phyloP scores from a whole-genome alignment of 2,888 invertebrate species.

The Drosophila atripex region DNA sequence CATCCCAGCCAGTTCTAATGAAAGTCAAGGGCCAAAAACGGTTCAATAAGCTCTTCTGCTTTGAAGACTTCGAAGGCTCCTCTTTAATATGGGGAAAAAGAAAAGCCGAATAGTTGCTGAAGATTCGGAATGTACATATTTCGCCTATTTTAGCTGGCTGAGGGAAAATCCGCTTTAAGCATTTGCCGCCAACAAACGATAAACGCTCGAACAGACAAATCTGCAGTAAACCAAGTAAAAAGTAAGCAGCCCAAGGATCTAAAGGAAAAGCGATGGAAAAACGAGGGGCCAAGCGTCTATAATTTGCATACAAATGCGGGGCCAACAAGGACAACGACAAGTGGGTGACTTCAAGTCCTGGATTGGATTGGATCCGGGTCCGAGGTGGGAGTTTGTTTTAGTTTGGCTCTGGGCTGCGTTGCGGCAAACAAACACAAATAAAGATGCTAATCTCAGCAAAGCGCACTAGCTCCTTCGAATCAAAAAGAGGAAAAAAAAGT shows the following conservation, averaged over 20 bases:
- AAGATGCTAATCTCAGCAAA: conserved; percentile 75
- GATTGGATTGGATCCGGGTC: conserved; percentile 44
- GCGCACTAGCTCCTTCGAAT: conserved; percentile 50
- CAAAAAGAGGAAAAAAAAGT: conserved; percentile 15
- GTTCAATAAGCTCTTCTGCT: conserved; percentile 39
- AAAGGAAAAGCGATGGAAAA: conserved; percentile 17
- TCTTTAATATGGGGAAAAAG: conserved; percentile 20
- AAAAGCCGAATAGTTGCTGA: conserved; percentile 16
- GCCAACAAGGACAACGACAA: conserved; percentile 50
- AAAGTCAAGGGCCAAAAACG: conserved; percentile 54
- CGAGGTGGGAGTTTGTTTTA: conserved; percentile 38
- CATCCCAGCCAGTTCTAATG: conserved; percentile 54
- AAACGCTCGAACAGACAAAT: conserved; percentile 73
- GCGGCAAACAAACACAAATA: conserved; percentile 77
- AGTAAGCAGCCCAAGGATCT: conserved; percentile 37
- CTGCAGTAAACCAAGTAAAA: conserved; percentile 51
- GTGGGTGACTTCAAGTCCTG: conserved; percentile 59
- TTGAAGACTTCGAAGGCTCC: conserved; percentile 1
- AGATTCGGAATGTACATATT: conserved; percentile 13
- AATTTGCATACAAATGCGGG: conserved; percentile 78
- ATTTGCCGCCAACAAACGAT: conserved; percentile 59
- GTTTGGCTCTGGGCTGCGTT: conserved; percentile 53
- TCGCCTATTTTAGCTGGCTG: conserved; percentile 20
- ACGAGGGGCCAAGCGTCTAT: conserved; percentile 65
- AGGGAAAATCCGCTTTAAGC: conserved; percentile 60